Base-by-base conservation (phyloP, 2,888 invertebrate genomes). In the Rhingia rostrata region DNA sequence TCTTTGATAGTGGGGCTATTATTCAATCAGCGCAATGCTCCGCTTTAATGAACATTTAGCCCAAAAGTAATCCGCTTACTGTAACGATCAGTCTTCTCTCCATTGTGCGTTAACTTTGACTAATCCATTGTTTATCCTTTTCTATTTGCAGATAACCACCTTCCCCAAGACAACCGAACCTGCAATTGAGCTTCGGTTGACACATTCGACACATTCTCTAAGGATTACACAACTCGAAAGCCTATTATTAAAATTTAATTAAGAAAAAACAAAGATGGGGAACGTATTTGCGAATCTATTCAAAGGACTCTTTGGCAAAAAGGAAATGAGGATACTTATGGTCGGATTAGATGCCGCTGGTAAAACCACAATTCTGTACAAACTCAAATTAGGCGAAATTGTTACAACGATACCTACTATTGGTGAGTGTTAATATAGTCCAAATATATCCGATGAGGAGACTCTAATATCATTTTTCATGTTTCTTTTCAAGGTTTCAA, bases 241-340 rank as follows among this genome's bases (percentile, higher is more conserved):
- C 47, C n/a, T 73, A 61, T 73, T 66, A 54, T 66, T 22, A 22
- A 22, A 43, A 77, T 49, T 61, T 66, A 70, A 77, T 60, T 47
- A 30, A 22, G 22, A 69, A 47, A 47, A n/a, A 75, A 39, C 60
- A 88, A 95, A 93, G 93, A 99, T 99, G 99, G 99, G 99, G 93
- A 98, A 97, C 94, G 95, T 97, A 93, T 98, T 99, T 93, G 96
- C 97, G 91, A 97, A 96, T 93, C 94, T 99, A 93, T 99, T 99
- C 94, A 98, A 98, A 95, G 97, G 98, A 94, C 97, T 99, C 89
- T 99, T 99, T 93, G 99, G 99, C 94, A 99, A 99, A 94, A 99
- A 99, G 92, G 99, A 99, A 94, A 99, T 99, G 99, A 96, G 99
- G 94, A 99, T 99, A 95, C 94, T 99, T 93, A 99, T 99, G 99